Evolutionary conservation across 2,113 vertebrate genomes (phyloP).

Genomic region (Scophthalmus maximus): DNA sequence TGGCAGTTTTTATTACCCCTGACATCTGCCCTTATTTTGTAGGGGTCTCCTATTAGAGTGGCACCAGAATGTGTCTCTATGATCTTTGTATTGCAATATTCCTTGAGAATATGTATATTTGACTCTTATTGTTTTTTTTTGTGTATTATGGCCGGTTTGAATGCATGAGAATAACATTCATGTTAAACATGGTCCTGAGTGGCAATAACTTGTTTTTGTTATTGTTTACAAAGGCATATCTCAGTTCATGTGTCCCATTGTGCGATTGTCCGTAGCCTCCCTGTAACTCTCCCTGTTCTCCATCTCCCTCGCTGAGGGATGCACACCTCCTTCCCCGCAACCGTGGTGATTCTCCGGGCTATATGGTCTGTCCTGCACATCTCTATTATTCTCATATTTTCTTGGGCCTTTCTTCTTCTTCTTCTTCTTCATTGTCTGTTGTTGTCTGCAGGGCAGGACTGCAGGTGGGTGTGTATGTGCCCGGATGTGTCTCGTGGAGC

Average conservation of each 20-base stretch:
- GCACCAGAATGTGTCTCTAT: too few relatives aligned
- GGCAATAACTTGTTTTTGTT: slow-evolving; percentile 5
- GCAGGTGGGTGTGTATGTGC: slow-evolving; percentile 45
- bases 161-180: too few relatives aligned
- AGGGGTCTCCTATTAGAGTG: too few relatives aligned
- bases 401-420: slow-evolving; percentile 34
- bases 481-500: slow-evolving; percentile 29
- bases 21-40: too few relatives aligned
- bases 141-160: too few relatives aligned
- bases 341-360: slow-evolving; percentile 21
- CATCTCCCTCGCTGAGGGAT: too few relatives aligned
- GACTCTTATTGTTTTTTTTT: too few relatives aligned
- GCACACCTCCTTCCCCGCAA: too few relatives aligned
- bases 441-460: slow-evolving; percentile 14
- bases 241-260: neutral
- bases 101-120: neutral
- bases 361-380: slow-evolving; percentile 17
- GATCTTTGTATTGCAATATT: too few relatives aligned
- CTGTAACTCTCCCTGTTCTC: neutral
- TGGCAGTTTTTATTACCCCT: too few relatives aligned
- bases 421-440: slow-evolving; percentile 72
- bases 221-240: slow-evolving; percentile 4
- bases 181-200: slow-evolving; percentile 9
- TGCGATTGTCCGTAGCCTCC: neutral
- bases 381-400: slow-evolving; percentile 20